Conservation (phyloP, 2,113 vertebrate genomes). For the Haplotaxodon microlepis region DNA sequence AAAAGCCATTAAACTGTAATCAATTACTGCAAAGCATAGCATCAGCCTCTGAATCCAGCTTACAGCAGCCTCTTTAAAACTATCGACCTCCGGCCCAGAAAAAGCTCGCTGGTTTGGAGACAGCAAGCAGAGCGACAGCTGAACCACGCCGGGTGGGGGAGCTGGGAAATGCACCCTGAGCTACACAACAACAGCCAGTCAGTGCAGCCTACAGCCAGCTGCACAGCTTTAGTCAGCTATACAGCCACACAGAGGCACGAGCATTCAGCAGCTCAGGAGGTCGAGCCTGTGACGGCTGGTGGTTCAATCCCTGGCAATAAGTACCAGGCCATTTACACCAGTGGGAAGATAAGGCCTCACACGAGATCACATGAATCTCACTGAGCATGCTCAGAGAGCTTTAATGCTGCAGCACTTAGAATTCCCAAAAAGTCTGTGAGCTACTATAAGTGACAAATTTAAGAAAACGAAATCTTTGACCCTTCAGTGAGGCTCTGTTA, state of each 20-base stretch:
- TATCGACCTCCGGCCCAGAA: neutral
- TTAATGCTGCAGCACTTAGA: neutral
- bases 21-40: neutral
- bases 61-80: neutral
- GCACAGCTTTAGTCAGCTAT: neutral
- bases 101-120: neutral
- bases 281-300: neutral
- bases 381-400: neutral
- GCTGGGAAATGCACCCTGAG: constrained; percentile 1
- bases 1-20: neutral
- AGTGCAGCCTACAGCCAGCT: neutral
- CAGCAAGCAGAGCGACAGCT: neutral
- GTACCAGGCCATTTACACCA: neutral
- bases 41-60: neutral
- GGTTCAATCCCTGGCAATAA: neutral
- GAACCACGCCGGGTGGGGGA: neutral
- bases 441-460: neutral
- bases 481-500: neutral
- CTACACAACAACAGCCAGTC: neutral
- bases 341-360: neutral
- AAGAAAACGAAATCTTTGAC: neutral
- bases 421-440: neutral
- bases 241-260: neutral
- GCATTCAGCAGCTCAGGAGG: neutral
- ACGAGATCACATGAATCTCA: neutral